Conservation (phyloP, 2,888 invertebrate genomes). For the Drosophila mulleri region DNA sequence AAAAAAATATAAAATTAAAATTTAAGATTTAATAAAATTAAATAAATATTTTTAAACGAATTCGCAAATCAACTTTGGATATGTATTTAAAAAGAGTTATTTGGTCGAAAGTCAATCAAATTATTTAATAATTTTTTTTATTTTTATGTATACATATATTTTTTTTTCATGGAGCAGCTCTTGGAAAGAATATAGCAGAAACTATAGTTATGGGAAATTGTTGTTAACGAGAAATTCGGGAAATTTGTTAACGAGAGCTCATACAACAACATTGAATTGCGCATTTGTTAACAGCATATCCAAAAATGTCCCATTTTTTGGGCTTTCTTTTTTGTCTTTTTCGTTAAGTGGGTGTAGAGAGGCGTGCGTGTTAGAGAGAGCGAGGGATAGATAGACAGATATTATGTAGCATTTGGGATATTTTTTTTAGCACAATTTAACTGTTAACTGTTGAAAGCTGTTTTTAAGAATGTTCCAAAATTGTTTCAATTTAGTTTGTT, state of each 20-base stretch:
- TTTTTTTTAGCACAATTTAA: conserved; percentile 82
- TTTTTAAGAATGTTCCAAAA: conserved; percentile 74
- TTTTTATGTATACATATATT: conserved; percentile 1
- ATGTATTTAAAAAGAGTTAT: conserved; percentile 5
- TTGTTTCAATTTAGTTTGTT: conserved; percentile 56
- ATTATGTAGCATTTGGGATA: conserved; percentile 37
- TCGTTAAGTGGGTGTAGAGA: conserved; percentile 51
- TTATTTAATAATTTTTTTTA: conserved; percentile 10
- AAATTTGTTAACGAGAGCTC: conserved; percentile 44
- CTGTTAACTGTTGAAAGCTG: conserved; percentile 76
- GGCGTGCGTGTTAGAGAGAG: conserved; percentile 33
- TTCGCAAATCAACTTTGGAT: conserved; percentile 7
- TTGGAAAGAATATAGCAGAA: conserved; percentile 19
- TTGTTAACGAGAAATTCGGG: conserved; percentile 27
- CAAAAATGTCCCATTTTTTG: conserved; percentile 53
- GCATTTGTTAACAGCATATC: conserved; percentile 55
- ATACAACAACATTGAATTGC: conserved; percentile 64
- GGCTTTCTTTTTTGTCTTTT: conserved; percentile 17
- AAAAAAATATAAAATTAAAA: not conserved
- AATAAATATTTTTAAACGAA: not conserved
- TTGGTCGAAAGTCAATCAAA: conserved; percentile 14
- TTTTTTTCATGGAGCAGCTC: conserved; percentile 59
- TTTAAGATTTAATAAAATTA: not conserved
- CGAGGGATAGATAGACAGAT: conserved; percentile 24
- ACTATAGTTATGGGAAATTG: conserved; percentile 27